Conservation (phyloP, 1,140 invertebrate genomes). For the Catajapyx aquilonaris region DNA sequence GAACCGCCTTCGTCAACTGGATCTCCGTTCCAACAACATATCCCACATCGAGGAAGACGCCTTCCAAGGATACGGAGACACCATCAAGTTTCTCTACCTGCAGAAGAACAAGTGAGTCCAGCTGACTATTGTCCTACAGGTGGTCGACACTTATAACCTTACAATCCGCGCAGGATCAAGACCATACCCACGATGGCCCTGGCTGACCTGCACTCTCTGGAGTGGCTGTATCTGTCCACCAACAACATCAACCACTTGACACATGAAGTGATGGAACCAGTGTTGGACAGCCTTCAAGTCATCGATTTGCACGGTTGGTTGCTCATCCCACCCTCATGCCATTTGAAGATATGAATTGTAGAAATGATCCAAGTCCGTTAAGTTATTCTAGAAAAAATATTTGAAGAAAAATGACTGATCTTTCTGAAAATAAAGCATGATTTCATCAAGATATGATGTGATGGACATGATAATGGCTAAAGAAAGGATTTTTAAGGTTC, state of each 20-base stretch:
- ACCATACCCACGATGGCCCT: slow-evolving; percentile 52
- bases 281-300: slow-evolving; percentile 60
- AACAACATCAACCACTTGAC: slow-evolving; percentile 61
- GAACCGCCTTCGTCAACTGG: slow-evolving; percentile 64
- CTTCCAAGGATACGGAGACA: slow-evolving; percentile 74
- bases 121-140: no score
- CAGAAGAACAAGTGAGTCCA: slow-evolving; percentile 68
- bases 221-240: slow-evolving; percentile 67
- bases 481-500: slow-evolving; percentile 1
- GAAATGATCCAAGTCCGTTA: neutral
- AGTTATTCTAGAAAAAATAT: slow-evolving; percentile 3
- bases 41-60: slow-evolving; percentile 57
- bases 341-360: slow-evolving; percentile 1
- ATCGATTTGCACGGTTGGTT: slow-evolving; percentile 66
- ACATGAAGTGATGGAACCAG: slow-evolving; percentile 69
- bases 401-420: slow-evolving; percentile 5
- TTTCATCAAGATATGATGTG: neutral
- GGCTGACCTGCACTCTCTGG: slow-evolving; percentile 67
- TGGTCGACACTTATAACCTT: no score
- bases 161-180: slow-evolving; percentile 64
- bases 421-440: neutral
- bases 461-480: no score
- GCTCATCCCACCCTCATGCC: neutral
- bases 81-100: slow-evolving; percentile 71
- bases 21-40: slow-evolving; percentile 71